Conservation (phyloP, 2,888 invertebrate genomes). For the Saturnia japonica region DNA sequence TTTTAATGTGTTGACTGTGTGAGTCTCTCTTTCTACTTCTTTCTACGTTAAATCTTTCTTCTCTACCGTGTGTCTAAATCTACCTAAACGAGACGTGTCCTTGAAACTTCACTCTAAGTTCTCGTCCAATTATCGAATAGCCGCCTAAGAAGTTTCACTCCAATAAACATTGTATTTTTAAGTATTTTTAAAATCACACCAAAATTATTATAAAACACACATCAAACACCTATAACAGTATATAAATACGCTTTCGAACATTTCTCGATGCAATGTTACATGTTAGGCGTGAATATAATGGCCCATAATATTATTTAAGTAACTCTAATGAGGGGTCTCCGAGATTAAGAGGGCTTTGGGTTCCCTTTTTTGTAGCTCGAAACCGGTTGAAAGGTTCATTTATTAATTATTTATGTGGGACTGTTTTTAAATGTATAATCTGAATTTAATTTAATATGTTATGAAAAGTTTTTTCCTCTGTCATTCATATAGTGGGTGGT, state of each 20-base stretch:
- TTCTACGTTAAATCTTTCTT: too few relatives aligned
- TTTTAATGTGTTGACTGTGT: too few relatives aligned
- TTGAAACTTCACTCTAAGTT: too few relatives aligned
- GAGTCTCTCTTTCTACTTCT: too few relatives aligned
- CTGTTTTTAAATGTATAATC: slow-evolving; percentile 21
- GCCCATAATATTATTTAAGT: slow-evolving; percentile 67
- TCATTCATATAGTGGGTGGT: neutral
- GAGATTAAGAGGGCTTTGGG: slow-evolving; percentile 43
- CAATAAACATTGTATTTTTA: too few relatives aligned
- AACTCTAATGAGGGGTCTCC: slow-evolving; percentile 60
- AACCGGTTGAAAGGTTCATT: slow-evolving; percentile 44
- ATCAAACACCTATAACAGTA: neutral
- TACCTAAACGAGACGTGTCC: too few relatives aligned
- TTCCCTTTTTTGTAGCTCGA: slow-evolving; percentile 40
- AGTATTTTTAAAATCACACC: neutral
- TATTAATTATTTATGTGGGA: slow-evolving; percentile 43
- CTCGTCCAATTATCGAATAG: too few relatives aligned
- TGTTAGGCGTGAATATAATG: slow-evolving; percentile 60
- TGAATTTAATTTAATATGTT: neutral
- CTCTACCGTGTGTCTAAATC: too few relatives aligned
- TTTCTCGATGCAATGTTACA: slow-evolving; percentile 10
- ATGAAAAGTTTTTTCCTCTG: neutral
- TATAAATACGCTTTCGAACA: slow-evolving; percentile 16
- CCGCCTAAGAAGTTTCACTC: too few relatives aligned
- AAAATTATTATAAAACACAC: slow-evolving; percentile 13